Base-by-base conservation (phyloP, 1,140 invertebrate genomes). In the Apis laboriosa region DNA sequence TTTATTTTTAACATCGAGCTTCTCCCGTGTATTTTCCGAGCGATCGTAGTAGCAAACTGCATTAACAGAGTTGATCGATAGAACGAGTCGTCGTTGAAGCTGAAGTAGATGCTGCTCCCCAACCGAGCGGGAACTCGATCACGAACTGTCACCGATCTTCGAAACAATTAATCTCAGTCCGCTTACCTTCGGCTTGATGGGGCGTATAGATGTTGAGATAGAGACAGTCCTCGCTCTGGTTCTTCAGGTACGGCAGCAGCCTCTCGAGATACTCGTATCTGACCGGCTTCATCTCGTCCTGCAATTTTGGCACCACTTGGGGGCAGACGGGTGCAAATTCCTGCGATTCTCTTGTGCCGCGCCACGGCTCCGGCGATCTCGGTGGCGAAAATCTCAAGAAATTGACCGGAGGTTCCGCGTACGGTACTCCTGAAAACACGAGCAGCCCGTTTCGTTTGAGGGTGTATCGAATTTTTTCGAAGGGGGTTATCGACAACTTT, bases 181-280 rank as follows among this genome's bases (percentile, higher is more conserved):
- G 28, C 90, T 94, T 80, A 94, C 92, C 94, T 94, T 96, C 94
- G 95, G 95, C 95, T 91, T 95, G 95, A 89, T 96, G 95, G 17
- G 98, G 98, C n/a, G 97, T 96, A 91, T 98, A 99, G 79, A 99
- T 96, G 92, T 99, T 99, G 72, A 99, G 95, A 92, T 98, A 98
- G 13, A 99, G 94, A 91, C 98, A 99, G 93, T 99, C 98, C 94
- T 99, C 98, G 73, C 96, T 97, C 93, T 99, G 97, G 85, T 98
- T 96, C 72, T 94, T 95, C 49, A 99, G 94, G 89, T 96, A 96
- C 0, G 96, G 96, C 72, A 97, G 91, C n/a, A 98, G 93, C 74
- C 95, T 94, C 83, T 95, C 95, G 79, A 98, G 94, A 88, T 97
- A 96, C 77, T 96, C 95, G 86, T 96, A 96, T 60, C 97, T 94